Percentiles rank a stretch among this genome's conserved stretches.
Conservation (phyloP, 2,113 vertebrate species). For the Cyprinodon tularosa region DNA sequence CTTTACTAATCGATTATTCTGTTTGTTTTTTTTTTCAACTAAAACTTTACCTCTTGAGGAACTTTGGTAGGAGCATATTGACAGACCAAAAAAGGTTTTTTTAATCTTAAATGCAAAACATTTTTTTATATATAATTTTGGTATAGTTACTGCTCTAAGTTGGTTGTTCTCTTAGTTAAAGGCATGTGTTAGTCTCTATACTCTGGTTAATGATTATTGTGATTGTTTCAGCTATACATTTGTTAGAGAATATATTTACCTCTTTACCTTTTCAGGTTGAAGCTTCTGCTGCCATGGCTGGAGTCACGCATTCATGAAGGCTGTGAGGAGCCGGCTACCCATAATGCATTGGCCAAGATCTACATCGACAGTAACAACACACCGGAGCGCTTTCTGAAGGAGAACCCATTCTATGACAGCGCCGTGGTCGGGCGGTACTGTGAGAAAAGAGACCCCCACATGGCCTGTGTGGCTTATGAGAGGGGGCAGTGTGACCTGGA, state of each 20-base stretch:
- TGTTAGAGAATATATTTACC: neutral
- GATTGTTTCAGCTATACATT: neutral
- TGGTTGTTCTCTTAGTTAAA: no score
- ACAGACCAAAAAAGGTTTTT: no score
- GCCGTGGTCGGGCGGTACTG: constrained; percentile 88
- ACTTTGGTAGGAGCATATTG: no score
- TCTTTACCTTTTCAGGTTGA: constrained; percentile 78
- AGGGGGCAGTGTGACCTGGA: constrained; percentile 91
- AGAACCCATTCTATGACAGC: constrained; percentile 91
- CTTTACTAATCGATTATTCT: no score
- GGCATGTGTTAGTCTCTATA: no score
- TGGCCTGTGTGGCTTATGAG: constrained; percentile 91
- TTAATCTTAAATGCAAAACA: no score
- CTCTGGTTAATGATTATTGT: neutral
- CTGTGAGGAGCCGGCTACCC: constrained; percentile 90
- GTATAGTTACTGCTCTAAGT: no score
- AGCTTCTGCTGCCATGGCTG: constrained; percentile 89
- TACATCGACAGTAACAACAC: constrained; percentile 94
- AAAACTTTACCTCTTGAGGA: no score
- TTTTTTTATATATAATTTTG: no score
- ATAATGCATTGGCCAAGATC: constrained; percentile 93
- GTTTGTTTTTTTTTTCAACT: no score
- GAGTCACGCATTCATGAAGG: constrained; percentile 91
- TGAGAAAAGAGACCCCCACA: constrained; percentile 91
- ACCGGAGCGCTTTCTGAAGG: constrained; percentile 89